Percentiles rank a stretch among this genome's conserved stretches.
phyloP scores from a whole-genome alignment of 2,888 invertebrate genomes.

The Corbicula japonica region DNA sequence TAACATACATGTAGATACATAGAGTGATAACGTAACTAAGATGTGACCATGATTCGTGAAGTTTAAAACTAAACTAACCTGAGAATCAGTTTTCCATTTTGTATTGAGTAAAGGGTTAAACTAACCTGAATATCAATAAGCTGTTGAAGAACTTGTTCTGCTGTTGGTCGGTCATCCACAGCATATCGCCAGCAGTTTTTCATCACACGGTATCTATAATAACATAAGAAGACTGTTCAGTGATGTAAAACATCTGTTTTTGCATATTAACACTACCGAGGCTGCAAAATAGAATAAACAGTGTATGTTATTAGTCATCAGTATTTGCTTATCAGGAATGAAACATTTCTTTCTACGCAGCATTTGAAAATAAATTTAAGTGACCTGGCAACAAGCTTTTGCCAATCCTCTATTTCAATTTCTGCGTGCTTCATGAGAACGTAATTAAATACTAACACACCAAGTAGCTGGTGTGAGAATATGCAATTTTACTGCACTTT shows the following conservation, averaged over 20 bases:
- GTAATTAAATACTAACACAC: too few species aligned
- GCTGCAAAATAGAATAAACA: neutral
- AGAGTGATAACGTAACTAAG: too few species aligned
- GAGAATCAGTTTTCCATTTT: neutral
- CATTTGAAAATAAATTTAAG: neutral
- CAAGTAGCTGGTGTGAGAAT: too few species aligned
- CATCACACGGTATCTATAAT: constrained; percentile 65
- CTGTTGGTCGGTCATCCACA: constrained; percentile 57
- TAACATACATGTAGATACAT: too few species aligned
- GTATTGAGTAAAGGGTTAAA: neutral
- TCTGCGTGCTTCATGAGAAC: too few species aligned
- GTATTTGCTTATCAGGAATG: neutral
- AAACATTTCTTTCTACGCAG: neutral
- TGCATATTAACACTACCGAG: neutral
- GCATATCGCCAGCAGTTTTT: constrained; percentile 68
- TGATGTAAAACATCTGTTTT: neutral
- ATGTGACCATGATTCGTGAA: too few species aligned
- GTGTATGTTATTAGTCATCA: neutral
- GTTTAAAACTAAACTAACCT: neutral
- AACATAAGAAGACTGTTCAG: too few species aligned
- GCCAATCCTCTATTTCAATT: too few species aligned
- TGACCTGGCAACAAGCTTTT: too few species aligned
- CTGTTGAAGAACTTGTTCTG: constrained; percentile 45
- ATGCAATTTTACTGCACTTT: too few species aligned
- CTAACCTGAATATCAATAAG: constrained; percentile 57